Evolutionary conservation across 2,888 invertebrate species (phyloP).

Genomic region (Tipula helvola): DNA sequence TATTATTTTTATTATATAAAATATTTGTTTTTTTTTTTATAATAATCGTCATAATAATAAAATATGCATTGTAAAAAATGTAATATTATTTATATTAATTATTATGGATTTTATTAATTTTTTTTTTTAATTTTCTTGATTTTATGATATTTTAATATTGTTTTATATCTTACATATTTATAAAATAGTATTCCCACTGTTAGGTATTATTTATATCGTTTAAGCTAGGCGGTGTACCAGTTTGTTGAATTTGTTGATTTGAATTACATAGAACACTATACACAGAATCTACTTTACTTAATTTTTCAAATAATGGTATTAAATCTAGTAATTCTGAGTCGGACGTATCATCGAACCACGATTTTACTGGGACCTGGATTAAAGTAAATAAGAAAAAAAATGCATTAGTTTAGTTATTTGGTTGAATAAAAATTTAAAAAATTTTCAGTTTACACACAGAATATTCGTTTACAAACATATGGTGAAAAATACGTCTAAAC

Average conservation of each 20-base stretch:
- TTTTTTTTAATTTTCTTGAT: not conserved
- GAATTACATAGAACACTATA: slow-evolving; percentile 90
- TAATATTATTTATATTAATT: not conserved
- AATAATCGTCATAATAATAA: not conserved
- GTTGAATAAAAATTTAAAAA: not conserved
- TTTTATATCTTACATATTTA: slow-evolving; percentile 31
- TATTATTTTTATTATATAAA: not conserved
- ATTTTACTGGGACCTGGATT: slow-evolving; percentile 87
- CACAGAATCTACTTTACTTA: slow-evolving; percentile 94
- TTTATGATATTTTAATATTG: not conserved
- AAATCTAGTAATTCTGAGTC: slow-evolving; percentile 95
- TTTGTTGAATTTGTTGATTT: slow-evolving; percentile 45
- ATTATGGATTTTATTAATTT: not conserved
- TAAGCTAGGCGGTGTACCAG: slow-evolving; percentile 35
- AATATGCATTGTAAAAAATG: not conserved
- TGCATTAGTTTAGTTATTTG: not conserved
- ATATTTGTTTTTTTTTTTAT: not conserved
- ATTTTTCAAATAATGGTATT: slow-evolving; percentile 94
- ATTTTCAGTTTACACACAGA: not conserved
- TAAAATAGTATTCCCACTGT: slow-evolving; percentile 38
- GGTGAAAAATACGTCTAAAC: too few species aligned
- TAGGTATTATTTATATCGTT: slow-evolving; percentile 35
- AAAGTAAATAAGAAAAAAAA: not conserved
- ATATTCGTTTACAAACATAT: too few species aligned
- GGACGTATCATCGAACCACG: slow-evolving; percentile 99